Conservation (phyloP, 23 tunicate genomes). For the Corella eumyota region DNA sequence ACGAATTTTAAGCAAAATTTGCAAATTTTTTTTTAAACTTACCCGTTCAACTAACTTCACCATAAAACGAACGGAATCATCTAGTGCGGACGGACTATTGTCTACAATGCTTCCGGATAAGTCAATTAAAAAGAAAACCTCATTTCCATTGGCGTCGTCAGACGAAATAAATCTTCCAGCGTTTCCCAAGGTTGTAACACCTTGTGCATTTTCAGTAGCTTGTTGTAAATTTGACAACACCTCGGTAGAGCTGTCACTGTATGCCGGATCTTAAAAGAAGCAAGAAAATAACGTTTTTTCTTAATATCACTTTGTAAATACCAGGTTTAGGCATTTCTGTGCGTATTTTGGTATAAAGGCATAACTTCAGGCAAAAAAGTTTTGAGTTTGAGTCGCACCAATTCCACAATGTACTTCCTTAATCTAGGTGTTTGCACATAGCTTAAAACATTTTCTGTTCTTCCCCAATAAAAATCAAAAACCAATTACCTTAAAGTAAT, state of each 20-base stretch:
- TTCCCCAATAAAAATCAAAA: too few relatives aligned
- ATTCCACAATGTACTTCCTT: too few relatives aligned
- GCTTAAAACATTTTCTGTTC: too few relatives aligned
- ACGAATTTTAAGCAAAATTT: constrained; percentile 1
- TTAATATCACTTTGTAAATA: too few relatives aligned
- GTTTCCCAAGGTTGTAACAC: neutral
- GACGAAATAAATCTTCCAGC: constrained; percentile 34
- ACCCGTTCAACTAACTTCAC: constrained; percentile 48
- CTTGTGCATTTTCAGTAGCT: constrained; percentile 18
- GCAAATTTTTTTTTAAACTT: constrained; percentile 6
- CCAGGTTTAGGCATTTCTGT: too few relatives aligned
- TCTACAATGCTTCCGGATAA: constrained; percentile 39
- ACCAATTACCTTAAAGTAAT: too few relatives aligned
- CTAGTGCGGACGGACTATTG: constrained; percentile 11
- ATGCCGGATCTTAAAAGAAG: constrained; percentile 42
- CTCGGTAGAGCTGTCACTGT: constrained; percentile 32
- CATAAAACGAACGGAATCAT: constrained; percentile 28
- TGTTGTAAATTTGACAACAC: constrained; percentile 22
- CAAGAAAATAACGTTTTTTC: too few relatives aligned
- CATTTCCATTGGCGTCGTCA: constrained; percentile 16
- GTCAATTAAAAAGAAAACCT: constrained; percentile 59
- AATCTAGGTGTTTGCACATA: too few relatives aligned
- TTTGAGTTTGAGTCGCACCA: too few relatives aligned
- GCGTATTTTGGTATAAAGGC: too few relatives aligned
- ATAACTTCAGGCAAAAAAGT: too few relatives aligned